Conservation (phyloP, 2,797 vertebrate genomes). For the Tokudaia muenninki region DNA sequence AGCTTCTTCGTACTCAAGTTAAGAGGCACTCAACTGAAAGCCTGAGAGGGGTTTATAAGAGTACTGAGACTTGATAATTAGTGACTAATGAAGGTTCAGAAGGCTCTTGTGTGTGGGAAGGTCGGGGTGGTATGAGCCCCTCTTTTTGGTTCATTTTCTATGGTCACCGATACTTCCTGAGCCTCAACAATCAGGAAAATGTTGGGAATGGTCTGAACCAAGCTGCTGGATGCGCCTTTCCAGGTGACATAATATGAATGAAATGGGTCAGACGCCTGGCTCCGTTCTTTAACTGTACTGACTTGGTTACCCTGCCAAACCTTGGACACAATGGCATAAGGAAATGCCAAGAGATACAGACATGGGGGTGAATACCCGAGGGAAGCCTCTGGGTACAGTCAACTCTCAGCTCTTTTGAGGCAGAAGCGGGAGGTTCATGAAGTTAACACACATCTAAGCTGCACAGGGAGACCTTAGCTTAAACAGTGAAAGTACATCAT, state of each 20-base stretch:
- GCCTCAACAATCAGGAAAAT: background rate
- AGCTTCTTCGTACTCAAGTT: background rate
- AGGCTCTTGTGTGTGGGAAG: background rate
- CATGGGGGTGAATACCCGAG: background rate
- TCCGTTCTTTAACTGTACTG: background rate
- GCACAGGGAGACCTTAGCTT: background rate
- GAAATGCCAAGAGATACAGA: background rate
- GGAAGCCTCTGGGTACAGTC: background rate
- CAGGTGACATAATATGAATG: background rate
- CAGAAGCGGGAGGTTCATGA: background rate
- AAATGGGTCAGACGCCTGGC: background rate
- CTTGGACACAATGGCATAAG: background rate
- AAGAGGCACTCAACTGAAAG: background rate
- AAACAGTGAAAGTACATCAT: background rate
- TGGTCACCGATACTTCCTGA: background rate
- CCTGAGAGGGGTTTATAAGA: too few species aligned
- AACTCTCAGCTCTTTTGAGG: background rate
- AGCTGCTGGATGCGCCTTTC: background rate
- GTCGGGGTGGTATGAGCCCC: rapidly evolving
- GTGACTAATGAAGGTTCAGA: background rate
- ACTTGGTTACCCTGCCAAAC: background rate
- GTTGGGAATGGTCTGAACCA: background rate
- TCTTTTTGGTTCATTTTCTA: background rate
- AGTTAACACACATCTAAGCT: background rate
- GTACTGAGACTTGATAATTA: background rate